Evolutionary conservation across 2,113 vertebrate species (phyloP), one percentile per base, ranked within the genome.

Genomic region (Leptodactylus fuscus): DNA sequence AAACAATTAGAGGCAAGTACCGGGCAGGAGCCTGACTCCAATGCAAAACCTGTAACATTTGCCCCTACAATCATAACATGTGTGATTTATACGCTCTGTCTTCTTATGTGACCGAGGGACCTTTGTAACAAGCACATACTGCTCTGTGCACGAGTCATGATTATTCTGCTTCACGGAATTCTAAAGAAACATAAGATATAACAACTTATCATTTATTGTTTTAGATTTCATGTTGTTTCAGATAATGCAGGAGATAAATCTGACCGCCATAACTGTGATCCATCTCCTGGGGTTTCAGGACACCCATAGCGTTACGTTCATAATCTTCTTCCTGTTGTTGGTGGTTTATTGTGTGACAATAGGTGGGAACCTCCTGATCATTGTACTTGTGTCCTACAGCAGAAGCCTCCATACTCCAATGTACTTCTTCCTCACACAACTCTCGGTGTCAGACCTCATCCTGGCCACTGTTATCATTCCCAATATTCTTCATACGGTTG

Each of bases 371-470:
- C 36, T 55, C 13, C 8, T 83, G 34, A 73, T 83, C 38, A 55
- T 83, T 12, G 20, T 16, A 15, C 24, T 83, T 51, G 51, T 73
- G n/a, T 27, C 27, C 7, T 29, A 44, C 51, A 65, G 41, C 24
- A 41, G 20, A 16, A 62, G 9, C 53, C 81, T 83, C 13, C 49
- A 58, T 7, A 41, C 81, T 27, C 51, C 81, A n/a, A 83, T 83
- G 81, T 83, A 75, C 18, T 60, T 83, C n/a, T 83, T 83, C 70
- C 81, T 83, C 36, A 75, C 34, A 22, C 69, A 83, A 5, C 36
- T 83, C 34, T 41, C 81, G 1, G 2, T 60, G 11, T 44, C 81
- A 20, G 81, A 83, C 34, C 75, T 83, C 67, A 27, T 83, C 20
- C n/a, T 74, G 13, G n/a, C 81, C 9, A 75, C 81, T 5, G 41